Base-by-base conservation (phyloP, 2,797 vertebrate species). In the Mallotus villosus region DNA sequence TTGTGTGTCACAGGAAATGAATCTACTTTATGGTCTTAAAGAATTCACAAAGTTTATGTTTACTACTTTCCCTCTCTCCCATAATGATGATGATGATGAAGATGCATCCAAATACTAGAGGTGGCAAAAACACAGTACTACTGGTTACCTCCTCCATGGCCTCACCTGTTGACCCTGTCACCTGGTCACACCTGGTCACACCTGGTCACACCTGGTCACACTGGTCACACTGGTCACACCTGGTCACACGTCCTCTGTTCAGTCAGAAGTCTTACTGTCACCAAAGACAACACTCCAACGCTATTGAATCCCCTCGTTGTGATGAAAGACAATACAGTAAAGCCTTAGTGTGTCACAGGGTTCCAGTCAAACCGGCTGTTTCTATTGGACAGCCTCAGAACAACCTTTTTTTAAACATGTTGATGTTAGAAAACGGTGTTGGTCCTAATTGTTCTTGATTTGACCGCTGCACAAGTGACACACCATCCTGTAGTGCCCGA, bases 281-380 rank as follows among this genome's bases (percentile, higher is more conserved):
- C 82, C 86, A 86, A 89, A 86, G 82, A 84, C 76, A 78, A 84
- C 85, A 79, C 82, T 85, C 84, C 65, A 67, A 59, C 67, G 32
- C 34, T 37, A 37, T 37, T 37, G 1, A 37, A 74, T 67, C 73
- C 55, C 72, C 24, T 71, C 69, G 72, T 60, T 32, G 59, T 22
- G 19, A 22, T 63, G 34, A 46, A 51, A n/a, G 16, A 11, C 12
- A 63, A 16, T 68, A 57, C 55, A 9, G 37, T 24, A 67, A 24
- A 14, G 22, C 32, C 32, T 25, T n/a, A 19, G 49, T 74, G 12
- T 60, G 46, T 74, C 59, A 41, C 73, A 80, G 58, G 19, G 63
- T 69, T 76, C 29, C 67, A 16, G 16, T 22, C 27, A 57, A 60
- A 12, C 37, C 32, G 75, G 72, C 14, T 62, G 76, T 16, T 58